Conservation (phyloP, 1,140 invertebrate species). For the Eulimnadia texana region DNA sequence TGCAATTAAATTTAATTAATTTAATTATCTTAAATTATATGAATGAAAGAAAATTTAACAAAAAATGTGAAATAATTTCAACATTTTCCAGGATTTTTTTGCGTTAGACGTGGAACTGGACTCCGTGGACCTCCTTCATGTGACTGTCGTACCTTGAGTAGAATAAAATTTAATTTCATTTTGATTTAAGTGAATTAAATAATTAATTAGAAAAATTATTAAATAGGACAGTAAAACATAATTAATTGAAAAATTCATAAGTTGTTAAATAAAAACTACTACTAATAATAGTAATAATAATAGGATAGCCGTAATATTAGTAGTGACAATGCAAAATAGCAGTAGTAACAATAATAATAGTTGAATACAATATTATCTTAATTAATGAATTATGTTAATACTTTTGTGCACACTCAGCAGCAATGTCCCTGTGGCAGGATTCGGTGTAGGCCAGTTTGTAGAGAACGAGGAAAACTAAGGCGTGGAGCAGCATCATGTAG, state of each 20-base stretch:
- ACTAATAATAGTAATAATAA: too few relatives aligned
- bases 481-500: constrained; percentile 36
- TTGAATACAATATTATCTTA: neutral
- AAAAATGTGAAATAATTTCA: neutral
- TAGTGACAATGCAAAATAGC: constrained; percentile 1
- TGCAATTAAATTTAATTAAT: neutral
- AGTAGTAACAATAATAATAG: neutral
- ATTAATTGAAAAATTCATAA: too few relatives aligned
- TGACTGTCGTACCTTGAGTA: constrained; percentile 11
- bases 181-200: too few relatives aligned
- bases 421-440: constrained; percentile 30
- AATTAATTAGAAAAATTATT: too few relatives aligned
- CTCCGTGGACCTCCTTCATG: constrained; percentile 12
- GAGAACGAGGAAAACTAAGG: constrained; percentile 35
- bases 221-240: too few relatives aligned
- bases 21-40: neutral
- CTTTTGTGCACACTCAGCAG: constrained; percentile 30
- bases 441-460: constrained; percentile 33
- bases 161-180: too few relatives aligned
- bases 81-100: neutral
- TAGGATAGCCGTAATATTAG: neutral
- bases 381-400: too few relatives aligned
- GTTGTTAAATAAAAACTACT: neutral
- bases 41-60: neutral
- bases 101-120: constrained; percentile 3